Conservation (phyloP, 2,113 vertebrate species). For the Craseonycteris thonglongyai region DNA sequence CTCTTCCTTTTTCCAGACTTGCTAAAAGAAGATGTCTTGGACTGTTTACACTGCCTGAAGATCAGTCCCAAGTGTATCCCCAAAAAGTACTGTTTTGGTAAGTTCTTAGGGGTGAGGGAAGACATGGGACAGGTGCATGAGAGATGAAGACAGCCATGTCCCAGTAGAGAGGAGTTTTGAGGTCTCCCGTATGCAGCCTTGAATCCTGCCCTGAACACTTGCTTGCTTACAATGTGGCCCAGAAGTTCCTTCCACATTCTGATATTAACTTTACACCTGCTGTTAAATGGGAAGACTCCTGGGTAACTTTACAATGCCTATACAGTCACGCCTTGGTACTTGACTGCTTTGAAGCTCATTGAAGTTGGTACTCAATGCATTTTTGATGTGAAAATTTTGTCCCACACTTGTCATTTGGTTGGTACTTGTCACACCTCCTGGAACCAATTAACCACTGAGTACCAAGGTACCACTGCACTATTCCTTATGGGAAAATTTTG, state of each 20-base stretch:
- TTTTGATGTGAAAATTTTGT: too few species aligned
- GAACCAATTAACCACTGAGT: too few species aligned
- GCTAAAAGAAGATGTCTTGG: constrained; percentile 35
- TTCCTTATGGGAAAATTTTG: too few species aligned
- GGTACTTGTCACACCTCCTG: too few species aligned
- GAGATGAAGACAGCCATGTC: not conserved
- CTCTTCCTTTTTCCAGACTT: not conserved
- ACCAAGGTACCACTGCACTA: too few species aligned
- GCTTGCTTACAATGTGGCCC: too few species aligned
- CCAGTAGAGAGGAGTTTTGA: not conserved
- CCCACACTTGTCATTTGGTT: too few species aligned
- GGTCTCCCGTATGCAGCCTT: not conserved
- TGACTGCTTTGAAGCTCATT: too few species aligned
- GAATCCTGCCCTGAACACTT: not conserved
- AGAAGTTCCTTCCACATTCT: not conserved
- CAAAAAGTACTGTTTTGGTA: constrained; percentile 48
- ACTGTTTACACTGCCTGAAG: constrained; percentile 53
- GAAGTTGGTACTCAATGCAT: too few species aligned
- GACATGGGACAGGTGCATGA: fast-evolving
- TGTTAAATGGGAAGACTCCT: not conserved
- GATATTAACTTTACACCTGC: not conserved
- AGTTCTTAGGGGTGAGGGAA: not conserved
- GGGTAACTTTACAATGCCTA: not conserved
- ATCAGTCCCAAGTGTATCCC: not conserved
- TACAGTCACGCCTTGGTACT: too few species aligned